Evolutionary conservation across 2,113 vertebrate genomes (phyloP).

Genomic region (Xenus cinereus): DNA sequence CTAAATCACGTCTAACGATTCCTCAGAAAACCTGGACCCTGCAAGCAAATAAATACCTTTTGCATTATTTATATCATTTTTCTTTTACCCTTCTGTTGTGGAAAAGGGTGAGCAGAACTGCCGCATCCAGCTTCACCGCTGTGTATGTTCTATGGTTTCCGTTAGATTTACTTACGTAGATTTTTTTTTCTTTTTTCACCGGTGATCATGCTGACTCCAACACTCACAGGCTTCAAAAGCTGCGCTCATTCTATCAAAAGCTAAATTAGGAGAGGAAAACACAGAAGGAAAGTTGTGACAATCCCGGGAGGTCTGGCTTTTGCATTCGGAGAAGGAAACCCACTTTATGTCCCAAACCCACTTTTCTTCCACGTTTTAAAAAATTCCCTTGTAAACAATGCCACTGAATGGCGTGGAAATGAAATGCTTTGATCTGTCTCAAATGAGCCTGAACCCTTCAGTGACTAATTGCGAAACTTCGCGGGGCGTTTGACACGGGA

Average conservation of each 20-base stretch:
- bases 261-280: not conserved
- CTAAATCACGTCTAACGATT: not conserved
- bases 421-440: slow-evolving; percentile 39
- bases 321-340: not conserved
- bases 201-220: not conserved
- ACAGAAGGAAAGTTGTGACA: not conserved
- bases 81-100: not conserved
- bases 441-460: not conserved
- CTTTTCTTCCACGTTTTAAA: not conserved
- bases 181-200: not conserved
- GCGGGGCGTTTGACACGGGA: not conserved
- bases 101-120: not conserved
- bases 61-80: not conserved
- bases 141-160: not conserved
- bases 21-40: not conserved
- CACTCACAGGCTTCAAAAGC: not conserved
- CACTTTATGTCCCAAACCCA: not conserved
- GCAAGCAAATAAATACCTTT: not conserved
- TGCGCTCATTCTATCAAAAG: not conserved
- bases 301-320: not conserved
- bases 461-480: not conserved
- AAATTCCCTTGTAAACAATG: not conserved
- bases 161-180: accelerated
- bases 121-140: accelerated
- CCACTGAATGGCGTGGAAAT: not conserved